A percentile compares a stretch with the other conserved stretches of the same genome.
These are phyloP conservation scores for Uria lomvia DNA, from an alignment of 2,113 vertebrate genomes.

Conservation along the genomic window DNA sequence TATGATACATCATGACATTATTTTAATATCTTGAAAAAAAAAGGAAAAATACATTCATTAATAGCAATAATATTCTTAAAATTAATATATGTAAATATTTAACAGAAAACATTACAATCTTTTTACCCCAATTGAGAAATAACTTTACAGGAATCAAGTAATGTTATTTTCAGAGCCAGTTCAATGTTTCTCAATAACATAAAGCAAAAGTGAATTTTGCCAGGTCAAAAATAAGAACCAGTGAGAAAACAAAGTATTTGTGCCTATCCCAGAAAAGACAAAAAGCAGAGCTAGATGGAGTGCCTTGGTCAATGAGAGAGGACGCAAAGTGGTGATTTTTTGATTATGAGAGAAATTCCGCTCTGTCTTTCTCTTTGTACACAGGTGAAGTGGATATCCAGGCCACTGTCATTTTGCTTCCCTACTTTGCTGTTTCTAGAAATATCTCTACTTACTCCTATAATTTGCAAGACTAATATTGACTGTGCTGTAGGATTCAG, in stretches of 20 bases:
- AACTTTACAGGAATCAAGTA: neutral
- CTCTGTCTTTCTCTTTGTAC: neutral
- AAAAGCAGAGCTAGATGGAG: neutral
- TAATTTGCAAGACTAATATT: neutral
- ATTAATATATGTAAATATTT: neutral
- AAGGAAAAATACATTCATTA: neutral
- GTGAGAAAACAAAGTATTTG: neutral
- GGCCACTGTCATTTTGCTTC: neutral
- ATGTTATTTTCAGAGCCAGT: neutral
- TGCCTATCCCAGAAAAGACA: neutral
- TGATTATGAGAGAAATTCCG: neutral
- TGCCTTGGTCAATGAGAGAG: neutral
- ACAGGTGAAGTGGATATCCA: neutral
- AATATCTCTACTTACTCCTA: neutral
- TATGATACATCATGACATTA: neutral
- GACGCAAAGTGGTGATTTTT: rapidly evolving
- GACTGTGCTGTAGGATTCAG: neutral
- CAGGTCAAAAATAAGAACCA: neutral
- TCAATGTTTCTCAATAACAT: neutral
- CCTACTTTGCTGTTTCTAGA: neutral
- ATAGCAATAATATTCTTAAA: neutral
- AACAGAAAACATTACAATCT: neutral
- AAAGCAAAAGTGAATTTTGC: neutral
- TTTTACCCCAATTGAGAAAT: neutral
- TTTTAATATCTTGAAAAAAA: neutral